phyloP scores from a whole-genome alignment of 1,140 invertebrate species.

The Saccostrea glomerata region DNA sequence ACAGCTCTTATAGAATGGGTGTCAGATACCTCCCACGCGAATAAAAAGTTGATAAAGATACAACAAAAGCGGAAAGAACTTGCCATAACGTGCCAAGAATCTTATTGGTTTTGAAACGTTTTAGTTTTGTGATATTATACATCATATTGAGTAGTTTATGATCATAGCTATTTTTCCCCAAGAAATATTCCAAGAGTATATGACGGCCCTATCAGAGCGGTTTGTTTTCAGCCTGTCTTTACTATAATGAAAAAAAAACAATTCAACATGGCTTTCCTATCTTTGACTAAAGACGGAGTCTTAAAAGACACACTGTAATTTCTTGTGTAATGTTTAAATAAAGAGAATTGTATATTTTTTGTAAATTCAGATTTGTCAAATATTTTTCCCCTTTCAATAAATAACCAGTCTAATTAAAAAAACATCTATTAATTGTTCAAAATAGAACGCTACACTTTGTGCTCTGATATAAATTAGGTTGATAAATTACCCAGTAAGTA shows the following conservation, averaged over 20 bases:
- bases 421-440: no score
- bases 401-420: not conserved
- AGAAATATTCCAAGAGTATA: not conserved
- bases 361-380: not conserved
- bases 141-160: not conserved
- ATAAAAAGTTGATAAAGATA: not conserved
- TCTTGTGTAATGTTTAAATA: not conserved
- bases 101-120: not conserved
- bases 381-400: not conserved
- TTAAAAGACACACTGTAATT: not conserved
- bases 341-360: not conserved
- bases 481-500: no score
- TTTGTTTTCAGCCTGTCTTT: not conserved
- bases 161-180: not conserved
- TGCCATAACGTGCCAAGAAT: not conserved
- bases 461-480: no score
- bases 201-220: not conserved
- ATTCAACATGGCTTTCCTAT: not conserved
- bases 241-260: not conserved
- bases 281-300: not conserved
- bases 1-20: not conserved
- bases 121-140: not conserved
- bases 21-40: not conserved
- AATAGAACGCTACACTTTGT: no score
- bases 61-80: not conserved